Evolutionary conservation across 2,888 invertebrate species (phyloP), one percentile per base, ranked within the genome.

Genomic region (Mythimna albipuncta): DNA sequence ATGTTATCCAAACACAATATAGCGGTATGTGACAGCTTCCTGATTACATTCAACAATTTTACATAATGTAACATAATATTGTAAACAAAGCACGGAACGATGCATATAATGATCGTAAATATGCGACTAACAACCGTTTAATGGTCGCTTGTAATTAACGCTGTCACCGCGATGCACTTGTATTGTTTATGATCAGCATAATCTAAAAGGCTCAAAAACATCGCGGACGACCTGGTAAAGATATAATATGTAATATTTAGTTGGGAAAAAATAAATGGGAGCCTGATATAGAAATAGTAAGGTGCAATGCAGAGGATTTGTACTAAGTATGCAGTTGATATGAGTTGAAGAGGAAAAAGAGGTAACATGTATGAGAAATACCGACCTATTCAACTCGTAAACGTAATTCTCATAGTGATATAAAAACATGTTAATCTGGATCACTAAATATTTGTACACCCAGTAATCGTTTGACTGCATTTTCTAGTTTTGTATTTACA

Each of bases 31-130:
- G 69, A 70, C 64, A 75, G 69, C 47, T 87, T 86, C 86, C 87
- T 84, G 82, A 77, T 75, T 74, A 65, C 68, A 83, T 77, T 83
- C 58, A 82, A 74, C 66, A 65, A 79, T 78, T 85, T 85, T 82
- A 87, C 81, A 84, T 84, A 86, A 84, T 83, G 67, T 81, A 83
- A 75, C 80, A 74, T 85, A 87, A 88, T 82, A 83, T 83, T 67
- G 82, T 83, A 84, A 82, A 89, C 88, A 90, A 89, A 87, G 84
- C 87, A 83, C 90, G 92, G 90, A 92, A 92, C 85, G 58, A 79
- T 83, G 75, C 79, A 69, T 79, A 82, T 86, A 85, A 88, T 86
- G 73, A 84, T 79, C 65, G 84, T 88, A 82, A 83, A 85, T 77
- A 57, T 75, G 84, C 85, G 82, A 81, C 75, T 82, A 88, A 85